Percentiles rank a stretch among this genome's conserved stretches.
Evolutionary conservation across 2,888 invertebrate genomes (phyloP).

Genomic region (Drosophila pseudotalamancana): DNA sequence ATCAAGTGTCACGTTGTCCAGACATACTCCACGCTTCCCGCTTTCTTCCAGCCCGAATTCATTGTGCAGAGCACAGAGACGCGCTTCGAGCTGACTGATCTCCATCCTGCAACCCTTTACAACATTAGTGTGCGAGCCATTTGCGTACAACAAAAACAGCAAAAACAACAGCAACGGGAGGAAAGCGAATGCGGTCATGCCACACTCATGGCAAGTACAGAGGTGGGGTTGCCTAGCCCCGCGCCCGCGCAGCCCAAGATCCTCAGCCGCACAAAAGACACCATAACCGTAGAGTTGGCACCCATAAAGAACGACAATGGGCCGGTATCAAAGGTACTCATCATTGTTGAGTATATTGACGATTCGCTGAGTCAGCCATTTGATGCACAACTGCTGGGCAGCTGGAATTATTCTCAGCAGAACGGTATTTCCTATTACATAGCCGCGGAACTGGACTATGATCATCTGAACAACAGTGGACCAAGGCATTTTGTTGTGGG

Average conservation of each 20-base stretch:
- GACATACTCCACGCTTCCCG: slow-evolving; percentile 86
- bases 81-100: slow-evolving; percentile 86
- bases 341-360: slow-evolving; percentile 89
- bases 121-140: slow-evolving; percentile 89
- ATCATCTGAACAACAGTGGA: slow-evolving; percentile 85
- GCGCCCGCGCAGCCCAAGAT: slow-evolving; percentile 89
- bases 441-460: slow-evolving; percentile 90
- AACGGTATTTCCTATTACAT: slow-evolving; percentile 92
- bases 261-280: slow-evolving; percentile 86
- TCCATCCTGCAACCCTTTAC: slow-evolving; percentile 91
- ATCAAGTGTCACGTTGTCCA: slow-evolving; percentile 86
- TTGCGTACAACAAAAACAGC: slow-evolving; percentile 85
- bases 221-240: slow-evolving; percentile 89
- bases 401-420: slow-evolving; percentile 88
- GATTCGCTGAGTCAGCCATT: slow-evolving; percentile 88
- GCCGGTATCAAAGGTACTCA: slow-evolving; percentile 90
- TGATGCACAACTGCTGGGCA: slow-evolving; percentile 87
- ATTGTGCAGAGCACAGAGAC: slow-evolving; percentile 87
- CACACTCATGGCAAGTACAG: slow-evolving; percentile 87
- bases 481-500: slow-evolving; percentile 90
- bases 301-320: slow-evolving; percentile 91
- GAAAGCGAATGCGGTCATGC: slow-evolving; percentile 85
- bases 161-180: neutral
- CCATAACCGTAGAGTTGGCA: slow-evolving; percentile 88
- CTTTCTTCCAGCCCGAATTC: slow-evolving; percentile 86